Evolutionary conservation across 2,113 vertebrate species (phyloP).

Genomic region (Gymnogyps californianus): DNA sequence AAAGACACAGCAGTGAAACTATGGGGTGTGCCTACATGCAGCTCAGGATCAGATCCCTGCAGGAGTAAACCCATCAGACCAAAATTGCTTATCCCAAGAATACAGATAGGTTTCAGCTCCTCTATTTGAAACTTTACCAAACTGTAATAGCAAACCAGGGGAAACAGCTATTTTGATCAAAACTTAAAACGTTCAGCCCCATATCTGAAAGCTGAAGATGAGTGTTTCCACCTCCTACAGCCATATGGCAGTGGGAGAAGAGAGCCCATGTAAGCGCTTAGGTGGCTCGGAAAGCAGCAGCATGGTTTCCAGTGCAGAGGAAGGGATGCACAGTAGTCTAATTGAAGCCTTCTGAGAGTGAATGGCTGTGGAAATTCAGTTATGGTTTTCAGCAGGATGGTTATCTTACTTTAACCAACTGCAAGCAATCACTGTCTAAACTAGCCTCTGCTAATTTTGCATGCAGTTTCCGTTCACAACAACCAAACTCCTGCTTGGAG

Average conservation of each 20-base stretch:
- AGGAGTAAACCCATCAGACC: not conserved
- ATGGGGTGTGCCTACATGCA: not conserved
- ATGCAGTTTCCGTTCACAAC: slow-evolving; percentile 5
- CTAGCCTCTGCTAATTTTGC: not conserved
- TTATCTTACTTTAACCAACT: slow-evolving; percentile 46
- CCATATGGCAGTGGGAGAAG: not conserved
- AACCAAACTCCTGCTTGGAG: slow-evolving; percentile 20
- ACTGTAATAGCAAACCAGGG: not conserved
- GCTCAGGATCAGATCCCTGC: not conserved
- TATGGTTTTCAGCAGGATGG: slow-evolving; percentile 25
- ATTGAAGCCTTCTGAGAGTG: slow-evolving; percentile 42
- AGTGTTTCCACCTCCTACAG: not conserved
- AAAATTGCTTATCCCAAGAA: not conserved
- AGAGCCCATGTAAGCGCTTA: not conserved
- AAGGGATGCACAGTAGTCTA: slow-evolving; percentile 39
- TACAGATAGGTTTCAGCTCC: not conserved
- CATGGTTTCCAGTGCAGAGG: not conserved
- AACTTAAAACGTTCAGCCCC: not conserved
- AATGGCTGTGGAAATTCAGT: slow-evolving; percentile 40
- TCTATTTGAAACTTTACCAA: not conserved
- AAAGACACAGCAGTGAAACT: not conserved
- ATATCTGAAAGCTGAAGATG: not conserved
- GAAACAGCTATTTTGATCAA: not conserved
- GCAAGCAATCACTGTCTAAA: slow-evolving; percentile 20
- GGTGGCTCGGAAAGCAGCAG: not conserved